Evolutionary conservation across 2,797 vertebrate genomes (phyloP).

Genomic region (Coranthus polyacanthus): DNA sequence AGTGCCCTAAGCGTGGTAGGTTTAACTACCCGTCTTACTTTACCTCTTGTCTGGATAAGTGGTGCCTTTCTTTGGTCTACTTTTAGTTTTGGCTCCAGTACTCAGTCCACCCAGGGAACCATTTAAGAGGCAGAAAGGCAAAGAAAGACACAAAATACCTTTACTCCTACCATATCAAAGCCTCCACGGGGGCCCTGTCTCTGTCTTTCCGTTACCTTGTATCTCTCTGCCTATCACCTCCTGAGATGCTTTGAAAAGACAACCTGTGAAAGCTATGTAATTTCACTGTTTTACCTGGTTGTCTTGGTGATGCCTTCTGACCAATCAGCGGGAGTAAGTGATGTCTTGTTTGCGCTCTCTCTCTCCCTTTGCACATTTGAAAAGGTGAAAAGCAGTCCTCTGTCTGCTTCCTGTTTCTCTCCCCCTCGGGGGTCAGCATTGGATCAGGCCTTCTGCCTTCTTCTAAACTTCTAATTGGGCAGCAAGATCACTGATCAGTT

Average conservation of each 20-base stretch:
- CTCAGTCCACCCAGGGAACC: conserved; percentile 56
- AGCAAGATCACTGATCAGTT: conserved; percentile 43
- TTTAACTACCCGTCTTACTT: conserved; percentile 37
- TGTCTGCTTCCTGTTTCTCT: conserved; percentile 17
- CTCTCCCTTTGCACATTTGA: conserved; percentile 1
- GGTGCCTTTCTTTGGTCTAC: conserved; percentile 42
- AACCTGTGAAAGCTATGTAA: conserved; percentile 30
- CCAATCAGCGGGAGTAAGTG: conserved; percentile 46
- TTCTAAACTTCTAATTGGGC: conserved; percentile 67
- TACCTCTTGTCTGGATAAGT: conserved; percentile 56
- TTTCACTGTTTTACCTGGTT: conserved; percentile 41
- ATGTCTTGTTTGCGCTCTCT: conserved; percentile 40
- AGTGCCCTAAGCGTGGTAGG: conserved; percentile 15
- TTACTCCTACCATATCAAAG: conserved; percentile 48
- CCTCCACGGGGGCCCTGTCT: conserved; percentile 37
- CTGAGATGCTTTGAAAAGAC: conserved; percentile 52
- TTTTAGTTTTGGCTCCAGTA: conserved; percentile 48
- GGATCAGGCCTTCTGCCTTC: conserved; percentile 19
- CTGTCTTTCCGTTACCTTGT: conserved; percentile 28
- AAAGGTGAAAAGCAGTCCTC: conserved; percentile 25
- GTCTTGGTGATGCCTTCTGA: conserved; percentile 47
- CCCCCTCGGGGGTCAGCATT: conserved; percentile 33
- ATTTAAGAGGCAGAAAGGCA: conserved; percentile 61
- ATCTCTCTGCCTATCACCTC: conserved; percentile 38
- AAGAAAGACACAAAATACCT: conserved; percentile 49